These are phyloP conservation scores for Zelostemma sp. DNA, from an alignment of 1,140 invertebrate species.

Conservation along the genomic window DNA sequence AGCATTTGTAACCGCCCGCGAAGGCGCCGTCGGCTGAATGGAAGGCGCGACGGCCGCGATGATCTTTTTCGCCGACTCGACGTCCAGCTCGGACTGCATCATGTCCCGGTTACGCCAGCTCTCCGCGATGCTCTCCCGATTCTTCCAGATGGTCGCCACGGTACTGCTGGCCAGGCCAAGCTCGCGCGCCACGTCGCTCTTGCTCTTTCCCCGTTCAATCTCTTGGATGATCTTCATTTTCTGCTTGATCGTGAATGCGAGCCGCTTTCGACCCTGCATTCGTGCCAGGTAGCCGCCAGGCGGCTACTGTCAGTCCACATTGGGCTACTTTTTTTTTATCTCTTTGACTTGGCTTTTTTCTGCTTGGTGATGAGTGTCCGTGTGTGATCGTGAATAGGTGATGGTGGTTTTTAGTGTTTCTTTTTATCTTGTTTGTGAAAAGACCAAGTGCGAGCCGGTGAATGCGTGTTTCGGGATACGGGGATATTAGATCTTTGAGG, in stretches of 20 bases:
- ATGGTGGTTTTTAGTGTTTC: slow-evolving; percentile 1
- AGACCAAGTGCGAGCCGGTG: not conserved
- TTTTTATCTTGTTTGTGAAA: slow-evolving; percentile 10
- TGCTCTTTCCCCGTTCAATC: slow-evolving; percentile 73
- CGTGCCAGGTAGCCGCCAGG: slow-evolving; percentile 50
- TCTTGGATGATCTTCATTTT: slow-evolving; percentile 76
- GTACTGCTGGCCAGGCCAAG: slow-evolving; percentile 73
- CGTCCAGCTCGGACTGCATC: slow-evolving; percentile 59
- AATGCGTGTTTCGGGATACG: not conserved
- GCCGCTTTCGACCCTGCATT: slow-evolving; percentile 74
- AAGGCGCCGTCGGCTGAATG: slow-evolving; percentile 26
- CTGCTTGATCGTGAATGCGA: slow-evolving; percentile 75
- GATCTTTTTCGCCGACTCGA: slow-evolving; percentile 51
- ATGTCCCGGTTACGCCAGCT: slow-evolving; percentile 68
- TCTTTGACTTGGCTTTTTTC: slow-evolving; percentile 43
- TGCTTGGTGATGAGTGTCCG: slow-evolving; percentile 24
- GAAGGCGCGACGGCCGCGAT: slow-evolving; percentile 32
- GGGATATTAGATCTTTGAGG: too few relatives aligned
- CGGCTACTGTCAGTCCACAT: slow-evolving; percentile 53
- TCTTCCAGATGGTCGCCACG: slow-evolving; percentile 75
- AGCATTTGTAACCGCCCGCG: slow-evolving; percentile 28
- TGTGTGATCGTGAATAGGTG: slow-evolving; percentile 8
- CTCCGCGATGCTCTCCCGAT: slow-evolving; percentile 71
- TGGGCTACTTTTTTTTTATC: slow-evolving; percentile 44
- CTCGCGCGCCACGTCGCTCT: slow-evolving; percentile 73